Percentiles rank a stretch among this genome's conserved stretches.
phyloP scores from a whole-genome alignment of 2,113 vertebrate species.

The Caretta caretta region DNA sequence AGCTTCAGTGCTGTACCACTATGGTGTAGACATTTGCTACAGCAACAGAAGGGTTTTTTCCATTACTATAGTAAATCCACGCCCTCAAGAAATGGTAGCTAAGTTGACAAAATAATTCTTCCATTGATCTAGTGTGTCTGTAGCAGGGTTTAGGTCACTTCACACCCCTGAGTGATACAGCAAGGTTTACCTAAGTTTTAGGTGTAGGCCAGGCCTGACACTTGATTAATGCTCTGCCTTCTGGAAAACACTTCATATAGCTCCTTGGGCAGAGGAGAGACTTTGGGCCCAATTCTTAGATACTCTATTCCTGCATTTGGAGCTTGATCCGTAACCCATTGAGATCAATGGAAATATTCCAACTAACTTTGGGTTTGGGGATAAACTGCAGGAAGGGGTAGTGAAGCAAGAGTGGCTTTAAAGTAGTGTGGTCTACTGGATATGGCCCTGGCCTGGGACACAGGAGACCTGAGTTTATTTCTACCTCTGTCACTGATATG shows the following conservation, averaged over 20 bases:
- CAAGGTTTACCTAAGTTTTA: too few species aligned
- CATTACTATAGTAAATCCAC: background rate
- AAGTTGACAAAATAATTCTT: too few species aligned
- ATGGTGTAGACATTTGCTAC: background rate
- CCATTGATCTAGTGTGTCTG: too few species aligned
- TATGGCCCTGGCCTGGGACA: fast-evolving
- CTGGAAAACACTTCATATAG: fast-evolving
- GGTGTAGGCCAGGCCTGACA: too few species aligned
- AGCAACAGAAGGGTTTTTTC: background rate
- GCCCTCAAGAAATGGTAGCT: background rate
- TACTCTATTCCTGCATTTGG: background rate
- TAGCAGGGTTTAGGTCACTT: too few species aligned
- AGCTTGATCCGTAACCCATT: background rate
- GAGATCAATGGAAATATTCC: background rate
- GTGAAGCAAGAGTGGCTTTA: background rate
- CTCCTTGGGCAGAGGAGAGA: background rate
- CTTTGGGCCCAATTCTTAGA: fast-evolving
- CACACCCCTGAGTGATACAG: too few species aligned
- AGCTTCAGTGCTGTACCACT: background rate
- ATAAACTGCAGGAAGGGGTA: background rate
- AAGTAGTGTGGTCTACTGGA: fast-evolving
- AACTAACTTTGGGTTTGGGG: background rate
- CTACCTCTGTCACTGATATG: background rate
- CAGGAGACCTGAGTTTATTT: background rate
- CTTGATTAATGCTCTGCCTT: background rate